Evolutionary conservation across 2,888 invertebrate genomes (phyloP).

Genomic region (Hirtodrosophila confusa): DNA sequence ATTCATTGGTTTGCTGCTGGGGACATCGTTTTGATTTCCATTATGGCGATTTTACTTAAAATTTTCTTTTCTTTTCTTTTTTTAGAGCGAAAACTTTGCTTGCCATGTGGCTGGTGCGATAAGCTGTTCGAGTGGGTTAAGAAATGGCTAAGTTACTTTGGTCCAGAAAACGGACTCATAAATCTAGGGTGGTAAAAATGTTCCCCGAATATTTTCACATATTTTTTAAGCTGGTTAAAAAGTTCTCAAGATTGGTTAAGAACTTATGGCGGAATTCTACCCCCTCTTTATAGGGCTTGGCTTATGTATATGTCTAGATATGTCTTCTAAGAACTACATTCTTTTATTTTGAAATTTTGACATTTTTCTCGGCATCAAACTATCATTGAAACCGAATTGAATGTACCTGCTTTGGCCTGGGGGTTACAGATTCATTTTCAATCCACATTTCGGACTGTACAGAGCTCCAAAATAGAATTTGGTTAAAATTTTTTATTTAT

Average conservation of each 20-base stretch:
- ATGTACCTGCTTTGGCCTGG: not conserved
- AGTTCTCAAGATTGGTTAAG: too few relatives aligned
- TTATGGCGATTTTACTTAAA: conserved; percentile 46
- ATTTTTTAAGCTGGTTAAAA: too few relatives aligned
- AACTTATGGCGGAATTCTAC: too few relatives aligned
- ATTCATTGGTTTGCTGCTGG: conserved; percentile 36
- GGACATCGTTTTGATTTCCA: conserved; percentile 64
- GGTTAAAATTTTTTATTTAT: conserved; percentile 6
- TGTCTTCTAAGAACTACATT: not conserved
- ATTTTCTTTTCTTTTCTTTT: not conserved
- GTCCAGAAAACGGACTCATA: conserved; percentile 34
- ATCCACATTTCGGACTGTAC: conserved; percentile 55
- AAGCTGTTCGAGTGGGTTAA: conserved; percentile 52
- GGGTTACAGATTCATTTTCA: conserved; percentile 13
- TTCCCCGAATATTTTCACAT: not conserved
- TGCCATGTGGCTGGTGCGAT: conserved; percentile 54
- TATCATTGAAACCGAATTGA: conserved; percentile 29
- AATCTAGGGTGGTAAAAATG: conserved; percentile 14
- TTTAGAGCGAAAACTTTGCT: conserved; percentile 46
- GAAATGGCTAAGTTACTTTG: conserved; percentile 24
- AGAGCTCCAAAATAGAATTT: conserved; percentile 17
- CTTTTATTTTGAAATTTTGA: not conserved
- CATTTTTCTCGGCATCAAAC: conserved; percentile 15
- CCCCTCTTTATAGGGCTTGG: too few relatives aligned
- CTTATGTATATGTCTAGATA: too few relatives aligned